Conservation (phyloP, 2,888 invertebrate species). For the Megalurothrips usitatus region DNA sequence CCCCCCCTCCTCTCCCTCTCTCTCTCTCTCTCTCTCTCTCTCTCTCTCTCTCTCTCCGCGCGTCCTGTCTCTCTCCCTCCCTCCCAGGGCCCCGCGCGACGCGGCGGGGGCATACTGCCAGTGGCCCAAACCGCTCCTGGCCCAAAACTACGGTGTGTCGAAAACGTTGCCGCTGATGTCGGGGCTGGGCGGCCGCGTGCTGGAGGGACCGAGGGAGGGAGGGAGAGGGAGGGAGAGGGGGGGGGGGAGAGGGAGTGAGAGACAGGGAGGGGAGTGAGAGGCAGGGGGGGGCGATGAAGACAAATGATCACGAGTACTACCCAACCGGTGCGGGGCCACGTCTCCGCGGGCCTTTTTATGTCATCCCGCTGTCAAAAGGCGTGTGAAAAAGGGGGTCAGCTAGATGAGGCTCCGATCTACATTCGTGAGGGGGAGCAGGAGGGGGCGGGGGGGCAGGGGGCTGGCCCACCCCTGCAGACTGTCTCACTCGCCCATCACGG, state of each 20-base stretch:
- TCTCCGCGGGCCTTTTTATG: neutral
- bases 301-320: constrained; percentile 5
- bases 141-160: constrained; percentile 9
- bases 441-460: too few species aligned
- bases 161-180: neutral
- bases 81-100: neutral
- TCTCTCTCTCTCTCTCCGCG: neutral
- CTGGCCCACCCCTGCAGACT: too few species aligned
- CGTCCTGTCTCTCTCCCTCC: neutral
- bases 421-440: too few species aligned
- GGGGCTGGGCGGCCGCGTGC: neutral
- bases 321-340: neutral
- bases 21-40: neutral
- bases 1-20: neutral
- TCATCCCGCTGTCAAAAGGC: too few species aligned
- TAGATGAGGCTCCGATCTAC: too few species aligned
- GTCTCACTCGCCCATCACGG: too few species aligned
- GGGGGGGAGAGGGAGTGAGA: too few species aligned
- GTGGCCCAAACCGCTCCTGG: neutral
- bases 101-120: neutral
- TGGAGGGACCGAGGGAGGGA: too few species aligned
- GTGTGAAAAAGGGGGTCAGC: too few species aligned
- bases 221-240: too few species aligned
- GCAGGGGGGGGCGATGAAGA: neutral
- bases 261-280: too few species aligned